These are phyloP conservation scores for Myotis daubentonii DNA, from an alignment of 2,797 vertebrate species.

Conservation along the genomic window DNA sequence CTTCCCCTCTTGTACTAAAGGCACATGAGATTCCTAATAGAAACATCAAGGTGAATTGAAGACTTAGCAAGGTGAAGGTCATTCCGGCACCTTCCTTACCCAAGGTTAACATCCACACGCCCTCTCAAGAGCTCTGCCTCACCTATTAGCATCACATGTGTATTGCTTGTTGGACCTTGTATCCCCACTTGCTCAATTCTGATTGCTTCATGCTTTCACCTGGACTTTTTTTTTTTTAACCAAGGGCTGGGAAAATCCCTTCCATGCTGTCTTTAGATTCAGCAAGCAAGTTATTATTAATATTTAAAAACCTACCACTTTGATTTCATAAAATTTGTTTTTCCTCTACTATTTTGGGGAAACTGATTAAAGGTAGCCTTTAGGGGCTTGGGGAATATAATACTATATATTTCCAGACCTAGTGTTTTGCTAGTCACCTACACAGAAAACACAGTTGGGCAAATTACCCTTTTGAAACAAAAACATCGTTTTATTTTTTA, in stretches of 20 bases:
- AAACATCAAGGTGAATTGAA: background rate
- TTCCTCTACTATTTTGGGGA: background rate
- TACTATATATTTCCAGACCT: background rate
- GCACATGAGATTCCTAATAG: background rate
- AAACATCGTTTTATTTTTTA: too few species aligned
- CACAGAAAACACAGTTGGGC: background rate
- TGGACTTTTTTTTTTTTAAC: background rate
- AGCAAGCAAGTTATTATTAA: slow-evolving; percentile 33
- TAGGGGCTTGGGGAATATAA: background rate
- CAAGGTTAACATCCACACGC: background rate
- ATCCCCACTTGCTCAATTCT: background rate
- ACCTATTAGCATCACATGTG: background rate
- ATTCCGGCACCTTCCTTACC: background rate
- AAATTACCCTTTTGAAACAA: background rate
- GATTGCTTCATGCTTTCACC: background rate
- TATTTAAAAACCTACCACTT: background rate
- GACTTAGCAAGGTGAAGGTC: background rate
- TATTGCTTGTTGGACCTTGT: background rate
- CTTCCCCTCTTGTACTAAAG: background rate
- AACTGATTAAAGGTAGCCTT: background rate
- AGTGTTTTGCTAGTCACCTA: background rate
- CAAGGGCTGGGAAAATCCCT: background rate
- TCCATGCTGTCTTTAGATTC: background rate
- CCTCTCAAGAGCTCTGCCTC: background rate
- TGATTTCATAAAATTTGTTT: slow-evolving; percentile 39